These are phyloP conservation scores for Phymastichus coffea DNA, from an alignment of 1,140 invertebrate species.

Conservation along the genomic window DNA sequence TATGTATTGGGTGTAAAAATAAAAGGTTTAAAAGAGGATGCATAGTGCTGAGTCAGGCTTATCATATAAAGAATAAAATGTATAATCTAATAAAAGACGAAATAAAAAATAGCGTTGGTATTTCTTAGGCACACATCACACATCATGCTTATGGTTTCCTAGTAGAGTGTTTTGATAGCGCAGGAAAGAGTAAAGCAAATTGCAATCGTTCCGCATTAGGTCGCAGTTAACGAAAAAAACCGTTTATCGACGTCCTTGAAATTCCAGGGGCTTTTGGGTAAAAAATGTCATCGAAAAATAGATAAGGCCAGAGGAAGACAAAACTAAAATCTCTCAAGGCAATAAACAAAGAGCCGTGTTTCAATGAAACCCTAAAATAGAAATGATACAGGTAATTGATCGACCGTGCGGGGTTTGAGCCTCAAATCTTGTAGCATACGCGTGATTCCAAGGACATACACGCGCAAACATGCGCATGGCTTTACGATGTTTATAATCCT, in stretches of 20 bases:
- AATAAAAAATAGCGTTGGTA: too few relatives aligned
- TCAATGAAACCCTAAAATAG: slow-evolving; percentile 51
- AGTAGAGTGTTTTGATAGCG: slow-evolving; percentile 25
- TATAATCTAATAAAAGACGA: too few relatives aligned
- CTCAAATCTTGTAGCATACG: slow-evolving; percentile 40
- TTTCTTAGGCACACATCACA: too few relatives aligned
- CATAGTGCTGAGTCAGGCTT: too few relatives aligned
- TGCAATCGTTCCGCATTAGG: slow-evolving; percentile 23
- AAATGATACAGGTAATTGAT: slow-evolving; percentile 43
- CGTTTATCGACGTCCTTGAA: neutral
- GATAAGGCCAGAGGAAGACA: too few relatives aligned
- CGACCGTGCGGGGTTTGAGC: slow-evolving; percentile 32
- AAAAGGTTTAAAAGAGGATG: too few relatives aligned
- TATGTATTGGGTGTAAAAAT: too few relatives aligned
- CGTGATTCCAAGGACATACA: slow-evolving; percentile 19
- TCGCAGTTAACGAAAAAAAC: slow-evolving; percentile 20
- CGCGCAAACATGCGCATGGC: slow-evolving; percentile 17
- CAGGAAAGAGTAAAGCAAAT: neutral
- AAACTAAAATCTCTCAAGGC: too few relatives aligned
- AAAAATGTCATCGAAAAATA: slow-evolving; percentile 19
- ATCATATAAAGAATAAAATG: too few relatives aligned
- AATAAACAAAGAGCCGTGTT: too few relatives aligned
- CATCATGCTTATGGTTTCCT: too few relatives aligned
- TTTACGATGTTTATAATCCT: slow-evolving; percentile 13
- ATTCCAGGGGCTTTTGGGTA: slow-evolving; percentile 11